Conservation (phyloP, 2,797 vertebrate genomes). For the Loris lydekkerianus region DNA sequence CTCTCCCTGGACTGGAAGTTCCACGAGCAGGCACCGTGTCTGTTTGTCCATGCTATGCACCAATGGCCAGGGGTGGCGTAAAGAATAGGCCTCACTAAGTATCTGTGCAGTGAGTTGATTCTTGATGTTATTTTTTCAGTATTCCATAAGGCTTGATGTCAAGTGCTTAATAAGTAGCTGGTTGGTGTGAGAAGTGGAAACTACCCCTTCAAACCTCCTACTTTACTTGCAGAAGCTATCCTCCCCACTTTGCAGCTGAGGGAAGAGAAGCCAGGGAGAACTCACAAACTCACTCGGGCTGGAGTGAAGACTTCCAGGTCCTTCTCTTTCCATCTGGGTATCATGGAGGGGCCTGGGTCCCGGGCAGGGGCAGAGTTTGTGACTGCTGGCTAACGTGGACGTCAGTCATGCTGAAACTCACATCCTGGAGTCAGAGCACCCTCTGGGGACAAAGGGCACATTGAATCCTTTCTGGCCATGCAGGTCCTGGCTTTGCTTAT, state of each 20-base stretch:
- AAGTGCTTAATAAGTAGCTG: not conserved
- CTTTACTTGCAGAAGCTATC: not conserved
- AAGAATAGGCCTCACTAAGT: not conserved
- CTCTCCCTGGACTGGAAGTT: not conserved
- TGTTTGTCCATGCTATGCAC: not conserved
- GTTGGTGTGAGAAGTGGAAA: not conserved
- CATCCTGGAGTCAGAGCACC: not conserved
- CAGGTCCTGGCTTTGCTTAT: too few relatives aligned
- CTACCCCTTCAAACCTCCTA: not conserved
- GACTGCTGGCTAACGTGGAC: not conserved
- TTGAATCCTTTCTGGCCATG: not conserved
- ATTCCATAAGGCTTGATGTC: not conserved
- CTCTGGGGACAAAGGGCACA: not conserved
- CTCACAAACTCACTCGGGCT: not conserved
- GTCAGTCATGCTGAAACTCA: not conserved
- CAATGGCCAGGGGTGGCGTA: too few relatives aligned
- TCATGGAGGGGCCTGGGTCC: too few relatives aligned
- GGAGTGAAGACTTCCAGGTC: not conserved
- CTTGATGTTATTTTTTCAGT: not conserved
- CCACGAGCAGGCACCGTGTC: not conserved
- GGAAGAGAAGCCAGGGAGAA: not conserved
- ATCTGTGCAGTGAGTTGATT: not conserved
- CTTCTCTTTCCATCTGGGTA: not conserved
- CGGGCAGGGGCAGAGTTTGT: not conserved
- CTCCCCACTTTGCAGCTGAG: not conserved